phyloP scores from a whole-genome alignment of 2,797 vertebrate genomes.

The Cyprinodon diabolis region DNA sequence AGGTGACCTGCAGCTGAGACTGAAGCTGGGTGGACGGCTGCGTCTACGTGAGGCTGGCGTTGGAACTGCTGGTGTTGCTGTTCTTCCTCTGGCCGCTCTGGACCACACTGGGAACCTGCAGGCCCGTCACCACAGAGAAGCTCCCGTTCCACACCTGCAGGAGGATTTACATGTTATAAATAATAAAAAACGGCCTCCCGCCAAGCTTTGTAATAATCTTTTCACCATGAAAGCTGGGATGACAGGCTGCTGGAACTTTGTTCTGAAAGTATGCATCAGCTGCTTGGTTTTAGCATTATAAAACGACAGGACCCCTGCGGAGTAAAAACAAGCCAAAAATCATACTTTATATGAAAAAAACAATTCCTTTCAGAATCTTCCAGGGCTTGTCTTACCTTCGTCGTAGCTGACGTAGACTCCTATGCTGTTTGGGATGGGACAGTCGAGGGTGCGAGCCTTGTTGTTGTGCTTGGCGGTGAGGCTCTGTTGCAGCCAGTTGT shows the following conservation, averaged over 20 bases:
- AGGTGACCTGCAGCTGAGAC: conserved; percentile 23
- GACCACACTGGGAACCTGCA: conserved; percentile 92
- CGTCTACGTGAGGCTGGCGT: conserved; percentile 89
- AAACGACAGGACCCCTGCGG: conserved; percentile 88
- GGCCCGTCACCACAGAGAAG: conserved; percentile 89
- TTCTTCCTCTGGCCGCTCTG: conserved; percentile 90
- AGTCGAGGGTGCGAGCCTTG: conserved; percentile 91
- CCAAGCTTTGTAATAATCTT: neutral
- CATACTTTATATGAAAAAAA: neutral
- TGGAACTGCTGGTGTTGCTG: conserved; percentile 95
- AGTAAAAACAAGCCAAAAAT: neutral
- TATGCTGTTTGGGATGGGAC: conserved; percentile 88
- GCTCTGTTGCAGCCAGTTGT: conserved; percentile 98
- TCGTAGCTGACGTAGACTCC: conserved; percentile 93
- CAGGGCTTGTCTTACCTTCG: conserved; percentile 80
- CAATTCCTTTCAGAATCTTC: neutral
- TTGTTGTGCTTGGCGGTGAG: conserved; percentile 97
- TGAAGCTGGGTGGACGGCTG: conserved; percentile 14
- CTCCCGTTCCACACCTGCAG: conserved; percentile 94
- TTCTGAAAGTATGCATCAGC: conserved; percentile 91
- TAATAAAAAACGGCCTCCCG: neutral
- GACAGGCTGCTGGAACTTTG: conserved; percentile 92
- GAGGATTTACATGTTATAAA: conserved; percentile 4
- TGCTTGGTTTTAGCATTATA: conserved; percentile 91
- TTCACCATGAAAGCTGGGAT: conserved; percentile 94